Conservation (phyloP, 2,113 vertebrate species). For the Etia nguti region DNA sequence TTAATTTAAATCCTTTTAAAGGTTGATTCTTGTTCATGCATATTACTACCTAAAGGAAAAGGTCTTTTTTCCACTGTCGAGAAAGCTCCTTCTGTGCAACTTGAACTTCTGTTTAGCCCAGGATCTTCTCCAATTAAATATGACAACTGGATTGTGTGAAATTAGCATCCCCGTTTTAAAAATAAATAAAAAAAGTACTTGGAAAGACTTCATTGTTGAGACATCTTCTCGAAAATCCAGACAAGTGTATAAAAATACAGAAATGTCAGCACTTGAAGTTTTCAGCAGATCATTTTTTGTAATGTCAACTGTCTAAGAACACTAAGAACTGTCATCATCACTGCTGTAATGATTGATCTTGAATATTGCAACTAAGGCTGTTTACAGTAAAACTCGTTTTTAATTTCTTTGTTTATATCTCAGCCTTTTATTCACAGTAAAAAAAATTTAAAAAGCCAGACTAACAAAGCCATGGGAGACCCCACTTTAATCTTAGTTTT, state of each 20-base stretch:
- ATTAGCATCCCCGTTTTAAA: not conserved
- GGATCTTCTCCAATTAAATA: not conserved
- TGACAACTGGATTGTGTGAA: not conserved
- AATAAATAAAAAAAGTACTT: not conserved
- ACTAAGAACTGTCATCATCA: not conserved
- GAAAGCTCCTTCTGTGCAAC: not conserved
- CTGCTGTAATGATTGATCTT: not conserved
- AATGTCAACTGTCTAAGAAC: not conserved
- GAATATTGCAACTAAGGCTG: not conserved
- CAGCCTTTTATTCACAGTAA: not conserved
- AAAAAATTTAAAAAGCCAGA: not conserved
- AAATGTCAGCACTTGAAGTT: not conserved
- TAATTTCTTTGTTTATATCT: not conserved
- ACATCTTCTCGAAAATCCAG: not conserved
- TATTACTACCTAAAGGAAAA: not conserved
- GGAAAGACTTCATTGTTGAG: not conserved
- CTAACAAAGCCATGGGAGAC: not conserved
- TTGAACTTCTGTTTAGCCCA: not conserved
- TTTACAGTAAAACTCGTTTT: not conserved
- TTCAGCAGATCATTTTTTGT: not conserved
- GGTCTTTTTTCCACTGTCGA: not conserved
- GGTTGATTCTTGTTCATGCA: not conserved
- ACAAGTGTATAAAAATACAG: not conserved
- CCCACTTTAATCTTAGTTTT: constrained; percentile 1
- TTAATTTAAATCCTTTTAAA: not conserved